Evolutionary conservation across 2,113 vertebrate genomes (phyloP).

Genomic region (Amia ocellicauda): DNA sequence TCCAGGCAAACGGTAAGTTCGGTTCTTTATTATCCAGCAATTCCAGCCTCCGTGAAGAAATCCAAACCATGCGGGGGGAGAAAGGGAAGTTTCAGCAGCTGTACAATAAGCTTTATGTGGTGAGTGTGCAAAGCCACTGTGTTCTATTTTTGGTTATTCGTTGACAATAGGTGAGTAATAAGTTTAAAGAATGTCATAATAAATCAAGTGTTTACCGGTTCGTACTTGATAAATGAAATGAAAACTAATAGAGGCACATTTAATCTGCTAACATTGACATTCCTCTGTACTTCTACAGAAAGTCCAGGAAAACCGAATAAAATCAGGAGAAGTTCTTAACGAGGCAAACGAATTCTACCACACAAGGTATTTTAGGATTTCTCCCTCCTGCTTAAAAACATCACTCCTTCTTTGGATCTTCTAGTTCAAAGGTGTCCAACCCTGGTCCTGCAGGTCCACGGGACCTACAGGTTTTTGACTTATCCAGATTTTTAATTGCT

Average conservation of each 20-base stretch:
- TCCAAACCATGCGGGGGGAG: constrained; percentile 21
- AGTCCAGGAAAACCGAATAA: neutral
- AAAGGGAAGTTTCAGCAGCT: constrained; percentile 20
- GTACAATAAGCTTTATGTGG: constrained; percentile 16
- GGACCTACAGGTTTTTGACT: no score
- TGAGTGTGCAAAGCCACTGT: neutral
- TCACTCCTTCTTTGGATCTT: neutral
- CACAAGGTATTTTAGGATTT: constrained; percentile 10
- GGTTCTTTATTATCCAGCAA: constrained; percentile 13
- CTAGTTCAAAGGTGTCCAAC: no score
- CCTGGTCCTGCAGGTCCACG: no score
- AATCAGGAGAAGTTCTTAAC: constrained; percentile 5
- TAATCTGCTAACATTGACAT: no score
- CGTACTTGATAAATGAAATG: no score
- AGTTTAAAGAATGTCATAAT: no score
- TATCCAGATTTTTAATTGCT: no score
- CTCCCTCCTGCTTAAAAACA: no score
- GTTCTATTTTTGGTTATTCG: neutral
- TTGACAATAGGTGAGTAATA: neutral
- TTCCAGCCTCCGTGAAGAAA: constrained; percentile 4
- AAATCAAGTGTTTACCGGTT: no score
- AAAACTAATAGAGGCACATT: no score
- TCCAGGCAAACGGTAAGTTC: constrained; percentile 13
- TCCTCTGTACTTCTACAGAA: neutral
- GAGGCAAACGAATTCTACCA: constrained; percentile 21